A percentile compares a stretch with the other conserved stretches of the same genome.
These are phyloP conservation scores for Nyctereutes procyonoides DNA, from an alignment of 2,113 vertebrate species.

Conservation along the genomic window DNA sequence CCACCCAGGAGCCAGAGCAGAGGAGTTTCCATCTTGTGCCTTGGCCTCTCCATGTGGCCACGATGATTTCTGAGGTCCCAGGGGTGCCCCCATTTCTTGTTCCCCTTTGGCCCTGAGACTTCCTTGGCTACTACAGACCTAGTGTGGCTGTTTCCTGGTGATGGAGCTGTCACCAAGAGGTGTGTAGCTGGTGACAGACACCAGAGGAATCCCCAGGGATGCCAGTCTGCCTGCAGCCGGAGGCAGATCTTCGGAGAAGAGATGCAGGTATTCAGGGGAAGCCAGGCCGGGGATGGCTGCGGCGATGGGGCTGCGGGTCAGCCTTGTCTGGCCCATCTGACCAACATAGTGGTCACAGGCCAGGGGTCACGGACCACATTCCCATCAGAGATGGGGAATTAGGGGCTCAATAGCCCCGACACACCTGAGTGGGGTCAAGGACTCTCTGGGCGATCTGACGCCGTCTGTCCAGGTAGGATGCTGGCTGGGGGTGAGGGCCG, in stretches of 20 bases:
- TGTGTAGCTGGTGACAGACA: neutral
- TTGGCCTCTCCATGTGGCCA: too few relatives aligned
- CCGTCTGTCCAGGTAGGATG: accelerated
- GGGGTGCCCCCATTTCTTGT: neutral
- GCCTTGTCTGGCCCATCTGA: too few relatives aligned
- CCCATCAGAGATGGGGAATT: neutral
- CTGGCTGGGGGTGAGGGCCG: neutral
- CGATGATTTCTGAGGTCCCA: neutral
- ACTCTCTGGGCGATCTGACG: neutral
- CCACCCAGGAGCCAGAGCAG: too few relatives aligned
- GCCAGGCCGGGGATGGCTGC: neutral
- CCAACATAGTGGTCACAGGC: neutral
- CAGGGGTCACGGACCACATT: neutral
- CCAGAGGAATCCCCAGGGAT: neutral
- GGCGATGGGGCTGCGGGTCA: accelerated
- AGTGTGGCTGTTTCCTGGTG: neutral
- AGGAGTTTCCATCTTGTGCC: neutral
- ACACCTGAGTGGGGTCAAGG: too few relatives aligned
- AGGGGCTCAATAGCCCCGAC: neutral
- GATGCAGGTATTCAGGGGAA: neutral
- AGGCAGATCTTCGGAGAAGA: neutral
- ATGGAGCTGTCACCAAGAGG: neutral
- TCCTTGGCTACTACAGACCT: neutral
- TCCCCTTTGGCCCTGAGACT: neutral
- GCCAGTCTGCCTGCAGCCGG: neutral